These are phyloP conservation scores for Pissodes strobi DNA, from an alignment of 1,140 invertebrate species.

Conservation along the genomic window DNA sequence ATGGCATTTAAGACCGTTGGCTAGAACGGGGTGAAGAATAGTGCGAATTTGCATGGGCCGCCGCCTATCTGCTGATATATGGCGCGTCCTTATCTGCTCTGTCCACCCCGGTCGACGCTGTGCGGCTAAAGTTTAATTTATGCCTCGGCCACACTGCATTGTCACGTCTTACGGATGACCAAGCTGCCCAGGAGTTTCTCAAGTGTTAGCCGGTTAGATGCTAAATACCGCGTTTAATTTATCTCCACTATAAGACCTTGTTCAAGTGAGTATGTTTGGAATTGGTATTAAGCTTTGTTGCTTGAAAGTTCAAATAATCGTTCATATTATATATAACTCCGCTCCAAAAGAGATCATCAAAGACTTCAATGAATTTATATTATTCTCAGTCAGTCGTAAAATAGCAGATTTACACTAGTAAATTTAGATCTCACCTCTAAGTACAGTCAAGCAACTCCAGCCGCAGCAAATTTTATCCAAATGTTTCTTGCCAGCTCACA, in stretches of 20 bases:
- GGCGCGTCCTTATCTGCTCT: constrained; percentile 47
- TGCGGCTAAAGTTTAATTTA: constrained; percentile 56
- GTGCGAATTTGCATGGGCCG: constrained; percentile 42
- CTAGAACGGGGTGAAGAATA: constrained; percentile 23
- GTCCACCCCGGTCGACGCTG: constrained; percentile 53
- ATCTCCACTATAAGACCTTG: background rate
- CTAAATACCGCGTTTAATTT: constrained; percentile 4
- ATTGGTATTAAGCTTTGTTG: too few species aligned
- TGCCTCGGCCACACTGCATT: constrained; percentile 48
- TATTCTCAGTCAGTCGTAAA: too few species aligned
- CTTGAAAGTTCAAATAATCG: too few species aligned
- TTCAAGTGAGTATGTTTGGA: too few species aligned
- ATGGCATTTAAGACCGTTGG: constrained; percentile 9
- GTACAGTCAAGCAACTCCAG: too few species aligned
- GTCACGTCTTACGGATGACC: constrained; percentile 54
- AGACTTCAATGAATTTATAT: too few species aligned
- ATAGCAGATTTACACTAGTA: too few species aligned
- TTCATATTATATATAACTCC: too few species aligned
- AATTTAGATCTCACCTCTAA: too few species aligned
- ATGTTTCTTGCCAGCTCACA: too few species aligned
- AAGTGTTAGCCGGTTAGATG: background rate
- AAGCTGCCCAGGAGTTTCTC: constrained; percentile 26
- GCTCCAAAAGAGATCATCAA: too few species aligned
- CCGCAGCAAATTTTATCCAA: too few species aligned
- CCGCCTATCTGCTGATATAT: constrained; percentile 46